Evolutionary conservation across 2,113 vertebrate species (phyloP).

Genomic region (Excalfactoria chinensis): DNA sequence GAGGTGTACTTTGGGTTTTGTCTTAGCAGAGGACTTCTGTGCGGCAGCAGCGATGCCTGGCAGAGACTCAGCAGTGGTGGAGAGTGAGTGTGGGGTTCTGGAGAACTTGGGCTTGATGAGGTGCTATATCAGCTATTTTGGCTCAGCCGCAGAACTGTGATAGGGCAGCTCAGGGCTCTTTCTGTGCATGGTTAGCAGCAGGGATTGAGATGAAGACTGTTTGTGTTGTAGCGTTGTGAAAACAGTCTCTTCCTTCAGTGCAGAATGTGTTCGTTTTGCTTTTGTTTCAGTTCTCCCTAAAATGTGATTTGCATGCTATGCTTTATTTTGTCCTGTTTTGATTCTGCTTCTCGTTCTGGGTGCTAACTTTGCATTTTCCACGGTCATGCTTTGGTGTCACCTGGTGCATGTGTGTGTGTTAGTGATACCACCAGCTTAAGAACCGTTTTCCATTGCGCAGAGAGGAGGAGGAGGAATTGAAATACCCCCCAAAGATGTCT

Average conservation of each 20-base stretch:
- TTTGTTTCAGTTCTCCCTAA: not conserved
- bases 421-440: not conserved
- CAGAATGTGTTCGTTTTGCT: not conserved
- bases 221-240: not conserved
- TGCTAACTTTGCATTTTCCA: not conserved
- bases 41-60: not conserved
- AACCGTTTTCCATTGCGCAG: not conserved
- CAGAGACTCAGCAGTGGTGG: not conserved
- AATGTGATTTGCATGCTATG: not conserved
- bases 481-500: not conserved
- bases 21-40: not conserved
- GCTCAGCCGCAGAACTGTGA: not conserved
- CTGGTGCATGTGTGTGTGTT: not conserved
- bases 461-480: not conserved
- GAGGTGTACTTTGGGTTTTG: constrained; percentile 14
- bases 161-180: not conserved
- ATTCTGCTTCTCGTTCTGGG: not conserved
- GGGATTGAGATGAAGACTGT: not conserved
- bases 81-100: not conserved
- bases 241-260: not conserved
- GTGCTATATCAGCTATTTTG: not conserved
- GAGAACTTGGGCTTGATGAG: not conserved
- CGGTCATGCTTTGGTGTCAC: accelerated
- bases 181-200: accelerated
- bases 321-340: not conserved